Evolutionary conservation across 2,797 vertebrate genomes (phyloP), one percentile per base, ranked within the genome.

Genomic region (Phyllotis vaccarum): DNA sequence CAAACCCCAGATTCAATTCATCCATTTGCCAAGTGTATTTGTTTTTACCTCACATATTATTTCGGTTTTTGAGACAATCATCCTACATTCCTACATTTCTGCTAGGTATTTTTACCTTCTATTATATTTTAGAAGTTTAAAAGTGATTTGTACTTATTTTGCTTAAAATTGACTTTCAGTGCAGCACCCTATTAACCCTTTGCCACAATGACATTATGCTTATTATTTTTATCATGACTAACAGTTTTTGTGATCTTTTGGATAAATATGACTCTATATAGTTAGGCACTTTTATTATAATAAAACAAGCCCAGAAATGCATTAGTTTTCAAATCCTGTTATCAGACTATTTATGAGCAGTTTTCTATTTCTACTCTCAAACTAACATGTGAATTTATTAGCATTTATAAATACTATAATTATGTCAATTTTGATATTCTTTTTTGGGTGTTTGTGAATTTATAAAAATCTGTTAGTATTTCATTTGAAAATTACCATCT

Each of bases 321-420:
- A 11, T 62, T 3, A n/a, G 49, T 80, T 76, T 91, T n/a, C n/a
- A 46, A 19, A 62, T 22, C 27, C 81, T 62, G 75, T 91, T 24
- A 60, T 93, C 3, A 94, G 17, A 74, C 19, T 70, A 76, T 54
- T 94, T 27, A 58, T 81, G n/a, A 90, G 37, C 3, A 10, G 74
- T 81, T 95, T 90, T 89, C 34, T 46, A 89, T 87, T 83, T 94
- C 37, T 94, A 62, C 19, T 85, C 2, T 40, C 49, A 91, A 91
- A 74, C 19, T 88, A 94, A 72, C 29, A 56, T 72, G 24, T 75
- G 24, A 62, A 83, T 75, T 82, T 88, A 86, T 89, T 75, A 52
- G 68, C 27, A 86, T 90, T 74, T 94, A 37, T 52, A 94, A 89
- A 72, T 95, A 7, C 91, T 46, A 93, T 75, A 52, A 95, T 87